Percentiles rank a stretch among this genome's conserved stretches.
These are phyloP conservation scores for Panthera uncia DNA, from an alignment of 2,113 vertebrate species.

Conservation along the genomic window DNA sequence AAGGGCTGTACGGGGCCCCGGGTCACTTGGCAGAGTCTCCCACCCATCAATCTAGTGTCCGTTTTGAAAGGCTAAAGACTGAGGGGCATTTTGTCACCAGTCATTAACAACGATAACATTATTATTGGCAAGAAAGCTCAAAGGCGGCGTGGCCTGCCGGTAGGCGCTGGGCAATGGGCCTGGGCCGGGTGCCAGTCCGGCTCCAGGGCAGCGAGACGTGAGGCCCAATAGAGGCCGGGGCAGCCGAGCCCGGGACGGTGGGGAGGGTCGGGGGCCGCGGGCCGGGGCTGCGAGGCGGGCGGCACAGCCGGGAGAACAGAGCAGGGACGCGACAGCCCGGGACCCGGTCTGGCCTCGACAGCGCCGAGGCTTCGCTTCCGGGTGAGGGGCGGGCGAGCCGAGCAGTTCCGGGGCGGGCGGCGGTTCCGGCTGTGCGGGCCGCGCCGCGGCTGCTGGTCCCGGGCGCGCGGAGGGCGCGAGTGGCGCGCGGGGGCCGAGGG, in stretches of 20 bases:
- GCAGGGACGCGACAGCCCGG: accelerated
- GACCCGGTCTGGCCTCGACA: background rate
- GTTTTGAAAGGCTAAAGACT: background rate
- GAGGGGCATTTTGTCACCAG: background rate
- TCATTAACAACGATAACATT: background rate
- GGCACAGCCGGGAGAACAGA: accelerated
- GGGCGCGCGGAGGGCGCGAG: constrained; percentile 69
- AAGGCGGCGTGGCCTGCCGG: background rate
- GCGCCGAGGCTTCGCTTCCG: constrained; percentile 67
- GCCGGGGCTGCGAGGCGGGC: accelerated
- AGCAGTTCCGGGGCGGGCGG: constrained; percentile 75
- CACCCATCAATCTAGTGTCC: background rate
- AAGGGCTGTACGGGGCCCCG: background rate
- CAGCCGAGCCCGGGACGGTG: background rate
- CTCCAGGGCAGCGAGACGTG: no score
- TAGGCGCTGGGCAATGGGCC: no score
- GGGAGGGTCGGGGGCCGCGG: accelerated
- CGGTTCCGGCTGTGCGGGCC: constrained; percentile 63
- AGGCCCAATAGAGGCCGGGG: background rate
- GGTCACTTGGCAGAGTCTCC: background rate
- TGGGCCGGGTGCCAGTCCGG: background rate
- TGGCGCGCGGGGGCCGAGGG: constrained; percentile 68
- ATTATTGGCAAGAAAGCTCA: background rate
- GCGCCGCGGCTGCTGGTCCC: constrained; percentile 70
- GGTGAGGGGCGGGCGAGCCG: constrained; percentile 65